phyloP scores from a whole-genome alignment of 2,888 invertebrate genomes.

The Vesta saturnalis region DNA sequence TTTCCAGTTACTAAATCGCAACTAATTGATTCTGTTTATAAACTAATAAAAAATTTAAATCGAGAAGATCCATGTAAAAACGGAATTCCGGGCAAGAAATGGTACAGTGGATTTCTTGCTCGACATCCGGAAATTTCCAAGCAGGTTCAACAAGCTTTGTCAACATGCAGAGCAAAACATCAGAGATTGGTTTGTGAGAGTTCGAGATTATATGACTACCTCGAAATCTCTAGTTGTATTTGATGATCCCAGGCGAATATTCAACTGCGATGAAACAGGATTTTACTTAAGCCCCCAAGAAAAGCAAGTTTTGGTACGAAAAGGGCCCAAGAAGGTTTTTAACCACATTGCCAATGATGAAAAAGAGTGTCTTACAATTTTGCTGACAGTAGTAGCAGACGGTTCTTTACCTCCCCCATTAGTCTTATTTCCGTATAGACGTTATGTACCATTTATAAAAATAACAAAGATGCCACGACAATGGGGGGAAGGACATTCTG shows the following conservation, averaged over 20 bases:
- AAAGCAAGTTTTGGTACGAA: too few species aligned
- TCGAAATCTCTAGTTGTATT: neutral
- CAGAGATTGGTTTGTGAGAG: neutral
- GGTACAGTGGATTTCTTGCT: neutral
- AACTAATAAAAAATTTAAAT: neutral
- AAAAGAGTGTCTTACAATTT: neutral
- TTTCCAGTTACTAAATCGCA: neutral
- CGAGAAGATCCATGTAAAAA: neutral
- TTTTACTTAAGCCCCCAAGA: neutral
- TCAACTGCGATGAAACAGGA: neutral
- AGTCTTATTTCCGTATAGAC: neutral
- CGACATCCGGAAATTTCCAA: neutral
- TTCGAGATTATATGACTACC: neutral
- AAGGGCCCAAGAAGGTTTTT: neutral
- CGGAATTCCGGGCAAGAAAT: neutral
- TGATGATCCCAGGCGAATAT: neutral
- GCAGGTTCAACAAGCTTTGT: neutral
- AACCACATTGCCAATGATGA: constrained; percentile 1
- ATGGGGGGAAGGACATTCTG: neutral
- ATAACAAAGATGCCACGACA: neutral
- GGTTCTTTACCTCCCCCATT: neutral
- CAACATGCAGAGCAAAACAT: neutral
- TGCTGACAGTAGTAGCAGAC: neutral
- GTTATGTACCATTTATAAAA: neutral
- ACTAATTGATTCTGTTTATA: neutral